Base-by-base conservation (phyloP, 2,797 vertebrate species). In the Passerculus sandwichensis region DNA sequence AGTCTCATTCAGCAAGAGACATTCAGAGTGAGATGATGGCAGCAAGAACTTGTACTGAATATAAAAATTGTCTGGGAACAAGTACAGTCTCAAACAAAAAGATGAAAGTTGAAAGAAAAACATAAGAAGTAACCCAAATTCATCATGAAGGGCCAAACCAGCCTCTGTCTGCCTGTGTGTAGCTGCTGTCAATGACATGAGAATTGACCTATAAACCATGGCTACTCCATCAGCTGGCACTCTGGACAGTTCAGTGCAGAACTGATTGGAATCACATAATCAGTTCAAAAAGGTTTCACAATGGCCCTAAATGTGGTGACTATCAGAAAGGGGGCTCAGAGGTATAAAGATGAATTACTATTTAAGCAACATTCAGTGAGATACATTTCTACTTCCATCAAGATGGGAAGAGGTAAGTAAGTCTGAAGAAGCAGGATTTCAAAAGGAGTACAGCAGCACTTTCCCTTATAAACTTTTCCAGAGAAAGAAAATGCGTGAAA, bases 31-130 rank as follows among this genome's bases (percentile, higher is more conserved):
- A 91, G 71, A 82, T 72, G 64, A 95, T 56, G 8, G 1, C 53
- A 88, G 67, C 64, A 74, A 90, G 67, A 94, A 61, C 64, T 85
- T 82, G 71, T 73, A 70, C 64, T 90, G 89, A 93, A 94, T 85
- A 79, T 38, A 91, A 91, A 96, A 94, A 38, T 23, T 67, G 67
- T 54, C 29, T 66, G 26, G 62, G 62, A 88, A 73, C 34, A 67
- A 3, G 23, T 47, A 80, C 15, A 9, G 2, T 44, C 75, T 89
- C 69, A 89, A 87, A 89, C 13, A 69, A 67, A 93, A 89, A 71
- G 73, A 80, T 12, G 14, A 9, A 93, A 57, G 9, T 20, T 80
- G 47, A 92, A 93, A 51, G 38, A 72, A 9, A 83, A 89, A 91
- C 88, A 88, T 53, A 91, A 61, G 47, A 88, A 95, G 69, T 88